Base-by-base conservation (phyloP, 2,888 invertebrate species). In the Platycheirus rosarum region DNA sequence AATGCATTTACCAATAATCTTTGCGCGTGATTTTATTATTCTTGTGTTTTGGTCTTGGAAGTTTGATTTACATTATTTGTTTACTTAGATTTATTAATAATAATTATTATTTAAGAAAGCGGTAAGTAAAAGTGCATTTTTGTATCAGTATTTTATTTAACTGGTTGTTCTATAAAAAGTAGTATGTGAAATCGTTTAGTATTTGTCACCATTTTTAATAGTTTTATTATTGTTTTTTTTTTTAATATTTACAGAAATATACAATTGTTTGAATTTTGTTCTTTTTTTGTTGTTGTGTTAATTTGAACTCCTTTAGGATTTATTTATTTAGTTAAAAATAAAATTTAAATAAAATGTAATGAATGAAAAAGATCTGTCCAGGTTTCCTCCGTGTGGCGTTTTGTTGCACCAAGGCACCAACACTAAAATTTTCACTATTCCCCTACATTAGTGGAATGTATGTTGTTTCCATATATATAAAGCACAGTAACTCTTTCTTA, bases 181-280 rank as follows among this genome's bases (percentile, higher is more conserved):
- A 82, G 76, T 73, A 55, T 42, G 68, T 76, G 77, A 77, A 82
- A 82, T 82, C 62, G 53, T 82, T 82, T 77, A 82, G 82, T 82
- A 68, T 82, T 63, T 82, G 71, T 63, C 73, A 82, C 71, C 77
- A 77, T 77, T 77, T 76, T 16, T 44, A 40, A 66, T 80, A 68
- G 71, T 82, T 68, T 68, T 49, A 29, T 46, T n/a, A n/a, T n/a
- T n/a, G 26, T 65, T 44, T 66, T 60, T 42, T 16, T 55, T 65
- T 51, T 75, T 40, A 32, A 71, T 63, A 82, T 82, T 57, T 82
- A 82, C 82, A 82, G 82, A 71, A 82, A 82, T 82, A 51, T 82
- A 82, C 82, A 82, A 26, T 35, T 29, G 69, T 69, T 40, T 40
- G 26, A 26, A 57, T 40, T 23, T 57, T 13, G 16, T 4, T 20